Evolutionary conservation across 2,113 vertebrate species (phyloP).

Genomic region (Podarcis muralis): DNA sequence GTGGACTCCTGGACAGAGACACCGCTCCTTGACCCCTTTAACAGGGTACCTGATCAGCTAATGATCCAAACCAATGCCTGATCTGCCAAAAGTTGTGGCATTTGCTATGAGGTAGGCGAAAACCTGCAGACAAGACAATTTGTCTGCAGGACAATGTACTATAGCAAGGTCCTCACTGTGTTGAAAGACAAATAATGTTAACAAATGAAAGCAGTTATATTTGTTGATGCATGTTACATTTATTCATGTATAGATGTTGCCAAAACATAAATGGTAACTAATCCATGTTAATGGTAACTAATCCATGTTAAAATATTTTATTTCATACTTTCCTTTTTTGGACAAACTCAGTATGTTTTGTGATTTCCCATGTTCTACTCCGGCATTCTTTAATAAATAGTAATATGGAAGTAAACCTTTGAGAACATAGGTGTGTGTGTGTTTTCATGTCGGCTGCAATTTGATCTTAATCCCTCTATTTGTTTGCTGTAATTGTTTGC

Average conservation of each 20-base stretch:
- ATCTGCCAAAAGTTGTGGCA: too few relatives aligned
- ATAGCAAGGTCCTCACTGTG: too few relatives aligned
- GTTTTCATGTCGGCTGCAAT: not conserved
- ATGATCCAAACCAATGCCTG: too few relatives aligned
- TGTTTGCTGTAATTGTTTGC: not conserved
- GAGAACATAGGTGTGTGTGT: not conserved
- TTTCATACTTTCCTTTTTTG: not conserved
- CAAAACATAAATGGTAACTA: not conserved
- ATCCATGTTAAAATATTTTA: not conserved
- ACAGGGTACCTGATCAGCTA: too few relatives aligned
- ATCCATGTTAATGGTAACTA: not conserved
- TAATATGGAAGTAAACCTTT: not conserved
- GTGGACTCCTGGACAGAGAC: too few relatives aligned
- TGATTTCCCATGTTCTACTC: not conserved
- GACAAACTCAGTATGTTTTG: not conserved
- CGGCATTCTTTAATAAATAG: not conserved
- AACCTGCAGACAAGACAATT: too few relatives aligned
- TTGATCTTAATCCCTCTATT: slow-evolving; percentile 8
- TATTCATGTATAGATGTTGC: not conserved
- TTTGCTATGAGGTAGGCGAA: too few relatives aligned
- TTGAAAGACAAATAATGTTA: not conserved
- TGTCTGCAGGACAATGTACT: not conserved
- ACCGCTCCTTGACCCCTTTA: too few relatives aligned
- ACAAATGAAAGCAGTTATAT: not conserved
- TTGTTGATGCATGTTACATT: not conserved